Evolutionary conservation across 2,888 invertebrate genomes (phyloP).

Genomic region (Hirudinaria manillensis): DNA sequence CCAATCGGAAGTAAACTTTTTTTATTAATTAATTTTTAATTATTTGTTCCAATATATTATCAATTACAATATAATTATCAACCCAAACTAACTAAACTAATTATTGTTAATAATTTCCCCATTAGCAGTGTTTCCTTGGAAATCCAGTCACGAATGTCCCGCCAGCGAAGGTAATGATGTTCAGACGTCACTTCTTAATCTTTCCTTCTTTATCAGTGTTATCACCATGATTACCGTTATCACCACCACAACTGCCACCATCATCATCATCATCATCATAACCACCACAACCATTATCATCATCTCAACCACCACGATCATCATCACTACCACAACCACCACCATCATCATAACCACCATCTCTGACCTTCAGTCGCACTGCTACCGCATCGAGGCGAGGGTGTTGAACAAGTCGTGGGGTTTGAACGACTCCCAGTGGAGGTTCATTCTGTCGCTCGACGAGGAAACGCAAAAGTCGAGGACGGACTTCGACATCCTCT

Average conservation of each 20-base stretch:
- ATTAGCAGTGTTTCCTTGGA: no score
- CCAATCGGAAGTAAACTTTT: no score
- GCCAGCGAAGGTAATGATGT: no score
- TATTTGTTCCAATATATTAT: no score
- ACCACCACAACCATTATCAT: slow-evolving; percentile 28
- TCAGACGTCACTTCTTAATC: no score
- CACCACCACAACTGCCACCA: slow-evolving; percentile 1
- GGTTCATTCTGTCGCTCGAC: neutral
- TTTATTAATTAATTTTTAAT: no score
- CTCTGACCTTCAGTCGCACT: neutral
- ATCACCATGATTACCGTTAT: slow-evolving; percentile 10
- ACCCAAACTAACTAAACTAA: no score
- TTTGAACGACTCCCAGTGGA: slow-evolving; percentile 15
- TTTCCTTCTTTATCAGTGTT: neutral
- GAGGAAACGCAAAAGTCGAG: neutral
- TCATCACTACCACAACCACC: slow-evolving; percentile 49
- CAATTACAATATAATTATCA: no score
- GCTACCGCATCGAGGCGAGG: slow-evolving; percentile 22
- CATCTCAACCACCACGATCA: slow-evolving; percentile 41
- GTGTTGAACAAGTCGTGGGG: slow-evolving; percentile 13
- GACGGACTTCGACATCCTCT: no score
- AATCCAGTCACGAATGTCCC: no score
- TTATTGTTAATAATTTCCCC: no score
- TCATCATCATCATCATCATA: slow-evolving; percentile 27
- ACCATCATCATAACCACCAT: slow-evolving; percentile 48